Evolutionary conservation across 2,888 invertebrate species (phyloP).

Genomic region (Bruchidius siliquastri): DNA sequence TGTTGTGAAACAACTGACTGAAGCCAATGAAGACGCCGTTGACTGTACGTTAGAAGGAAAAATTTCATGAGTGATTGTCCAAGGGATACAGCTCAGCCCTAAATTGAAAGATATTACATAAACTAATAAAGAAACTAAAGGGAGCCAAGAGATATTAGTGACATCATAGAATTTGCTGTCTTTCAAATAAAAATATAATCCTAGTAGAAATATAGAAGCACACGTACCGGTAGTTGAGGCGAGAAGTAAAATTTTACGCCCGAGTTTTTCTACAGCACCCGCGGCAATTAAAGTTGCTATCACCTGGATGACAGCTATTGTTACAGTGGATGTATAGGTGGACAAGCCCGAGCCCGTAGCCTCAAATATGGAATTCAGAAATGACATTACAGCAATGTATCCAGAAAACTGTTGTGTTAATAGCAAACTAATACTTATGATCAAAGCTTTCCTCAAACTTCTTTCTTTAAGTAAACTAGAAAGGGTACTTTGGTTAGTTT

Average conservation of each 20-base stretch:
- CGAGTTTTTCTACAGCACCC: conserved; percentile 7
- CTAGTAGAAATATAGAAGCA: conserved; percentile 6
- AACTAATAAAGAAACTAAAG: conserved; percentile 62
- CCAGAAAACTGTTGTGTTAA: conserved; percentile 49
- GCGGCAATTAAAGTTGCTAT: conserved; percentile 4
- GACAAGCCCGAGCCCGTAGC: conserved; percentile 22
- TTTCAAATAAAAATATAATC: conserved; percentile 8
- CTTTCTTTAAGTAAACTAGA: conserved; percentile 4
- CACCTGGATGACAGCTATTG: conserved; percentile 4
- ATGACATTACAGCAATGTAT: conserved; percentile 72
- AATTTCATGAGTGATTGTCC: conserved; percentile 79
- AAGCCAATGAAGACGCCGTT: conserved; percentile 46
- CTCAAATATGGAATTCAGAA: conserved; percentile 66
- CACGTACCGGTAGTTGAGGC: background rate
- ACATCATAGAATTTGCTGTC: background rate
- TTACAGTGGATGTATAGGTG: background rate
- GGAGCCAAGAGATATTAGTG: conserved; percentile 58
- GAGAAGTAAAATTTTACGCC: conserved; percentile 9
- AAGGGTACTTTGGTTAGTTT: background rate
- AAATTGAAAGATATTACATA: conserved; percentile 68
- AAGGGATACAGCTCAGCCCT: conserved; percentile 70
- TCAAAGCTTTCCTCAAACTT: conserved; percentile 35
- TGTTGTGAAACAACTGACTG: conserved; percentile 12
- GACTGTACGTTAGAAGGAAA: conserved; percentile 74
- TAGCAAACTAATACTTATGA: conserved; percentile 38